Evolutionary conservation across 1,140 invertebrate genomes (phyloP), one percentile per base, ranked within the genome.

Genomic region (Megalonaias nervosa): DNA sequence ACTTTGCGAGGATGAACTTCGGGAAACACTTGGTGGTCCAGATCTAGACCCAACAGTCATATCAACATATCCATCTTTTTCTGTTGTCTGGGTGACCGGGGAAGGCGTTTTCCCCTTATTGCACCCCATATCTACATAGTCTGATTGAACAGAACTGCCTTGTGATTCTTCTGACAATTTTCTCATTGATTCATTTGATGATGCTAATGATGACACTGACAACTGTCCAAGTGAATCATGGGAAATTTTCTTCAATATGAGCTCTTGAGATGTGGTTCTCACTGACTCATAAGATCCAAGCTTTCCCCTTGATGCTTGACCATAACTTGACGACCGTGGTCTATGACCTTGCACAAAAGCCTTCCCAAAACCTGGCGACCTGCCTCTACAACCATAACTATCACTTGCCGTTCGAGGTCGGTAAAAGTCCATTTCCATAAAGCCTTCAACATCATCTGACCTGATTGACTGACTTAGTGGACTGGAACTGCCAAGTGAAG

Each of bases 381-480:
- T 80, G 0, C 84, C 85, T 14, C 87, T 78, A 77, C 80, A 84
- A 60, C 87, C 84, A 70, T 86, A 87, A 80, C 88, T 89, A 72
- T 89, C 87, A 80, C 88, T 89, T 26, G 87, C 83, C 13, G 89
- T 89, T n/a, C 89, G 69, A 3, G 87, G 87, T 14, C 88, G 82
- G 61, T 84, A 82, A 74, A 84, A 86, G 31, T 87, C 84, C 74
- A 89, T 79, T 71, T 90, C 88, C 79, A 87, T 83, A 75, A 89
- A 89, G 14, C 86, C 86, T 62, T 89, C 88, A 17, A 84, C 82
- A 69, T 90, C 88, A 69, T 86, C 87, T 13, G 85, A 87, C 71
- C 83, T 82, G 12, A 87, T 58, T 2, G 87, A 88, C 60, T 80
- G 77, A 72, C 84, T 86, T 3, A 85, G 67, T 0, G 84, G 83